These are phyloP conservation scores for Eupithecia pulchellata DNA, from an alignment of 2,888 invertebrate species.

Conservation along the genomic window DNA sequence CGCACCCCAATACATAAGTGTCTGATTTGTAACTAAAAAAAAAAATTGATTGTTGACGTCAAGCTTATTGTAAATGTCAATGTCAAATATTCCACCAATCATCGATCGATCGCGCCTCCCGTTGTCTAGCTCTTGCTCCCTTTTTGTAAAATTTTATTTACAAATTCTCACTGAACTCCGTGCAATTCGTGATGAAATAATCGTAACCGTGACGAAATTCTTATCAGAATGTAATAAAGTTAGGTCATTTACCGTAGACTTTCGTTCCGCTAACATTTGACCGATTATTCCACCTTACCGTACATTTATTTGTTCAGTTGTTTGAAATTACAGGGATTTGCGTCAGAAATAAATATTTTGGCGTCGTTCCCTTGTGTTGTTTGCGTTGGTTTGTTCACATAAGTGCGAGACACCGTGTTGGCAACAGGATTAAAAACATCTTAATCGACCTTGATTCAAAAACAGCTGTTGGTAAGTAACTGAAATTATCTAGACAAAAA, in stretches of 20 bases:
- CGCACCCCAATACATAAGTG: no score
- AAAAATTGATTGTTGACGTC: no score
- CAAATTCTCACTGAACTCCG: conserved; percentile 12
- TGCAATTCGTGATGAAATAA: conserved; percentile 58
- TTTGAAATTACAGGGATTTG: conserved; percentile 65
- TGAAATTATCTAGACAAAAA: conserved; percentile 25
- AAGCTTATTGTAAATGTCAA: background rate
- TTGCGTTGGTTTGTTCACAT: conserved; percentile 71
- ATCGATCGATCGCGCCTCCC: conserved; percentile 4
- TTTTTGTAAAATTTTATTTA: conserved; percentile 8
- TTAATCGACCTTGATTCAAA: conserved; percentile 70
- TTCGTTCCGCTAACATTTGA: conserved; percentile 28
- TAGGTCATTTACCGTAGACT: conserved; percentile 27
- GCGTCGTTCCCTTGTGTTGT: conserved; percentile 70
- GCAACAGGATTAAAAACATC: conserved; percentile 58
- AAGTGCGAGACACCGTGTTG: conserved; percentile 58
- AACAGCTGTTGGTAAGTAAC: conserved; percentile 75
- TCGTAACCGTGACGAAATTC: conserved; percentile 55
- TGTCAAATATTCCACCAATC: background rate
- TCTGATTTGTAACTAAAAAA: no score
- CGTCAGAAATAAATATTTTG: conserved; percentile 78
- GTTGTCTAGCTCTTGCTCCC: background rate
- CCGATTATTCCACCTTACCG: conserved; percentile 20
- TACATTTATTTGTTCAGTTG: conserved; percentile 67
- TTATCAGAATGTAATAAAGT: conserved; percentile 50